These are phyloP conservation scores for Andrena bucephala DNA, from an alignment of 2,888 invertebrate species.

Conservation along the genomic window DNA sequence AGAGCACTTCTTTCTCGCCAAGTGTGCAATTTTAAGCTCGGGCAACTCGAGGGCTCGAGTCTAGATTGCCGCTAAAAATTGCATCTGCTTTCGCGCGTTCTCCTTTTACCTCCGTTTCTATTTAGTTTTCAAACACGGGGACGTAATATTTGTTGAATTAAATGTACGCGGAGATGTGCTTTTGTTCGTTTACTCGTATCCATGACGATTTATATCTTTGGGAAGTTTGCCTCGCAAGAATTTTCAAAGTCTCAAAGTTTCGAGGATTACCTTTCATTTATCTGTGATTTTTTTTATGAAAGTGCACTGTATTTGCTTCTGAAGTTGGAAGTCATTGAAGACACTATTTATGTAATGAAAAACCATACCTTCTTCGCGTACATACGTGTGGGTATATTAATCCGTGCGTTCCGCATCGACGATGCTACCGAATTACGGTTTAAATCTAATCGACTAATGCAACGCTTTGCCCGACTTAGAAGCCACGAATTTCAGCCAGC, in stretches of 20 bases:
- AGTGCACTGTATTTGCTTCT: no score
- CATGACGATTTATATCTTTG: neutral
- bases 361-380: neutral
- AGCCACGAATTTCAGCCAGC: conserved; percentile 16
- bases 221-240: neutral
- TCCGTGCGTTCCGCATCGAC: neutral
- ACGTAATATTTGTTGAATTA: neutral
- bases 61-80: conserved; percentile 1
- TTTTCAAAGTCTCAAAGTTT: neutral
- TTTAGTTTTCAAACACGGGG: neutral
- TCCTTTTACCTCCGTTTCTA: neutral
- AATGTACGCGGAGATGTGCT: neutral
- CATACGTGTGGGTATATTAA: no score
- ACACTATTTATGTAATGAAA: neutral
- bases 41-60: neutral
- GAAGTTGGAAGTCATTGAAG: no score
- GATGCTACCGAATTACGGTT: neutral
- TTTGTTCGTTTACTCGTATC: neutral
- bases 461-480: neutral
- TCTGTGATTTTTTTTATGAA: neutral
- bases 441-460: conserved; percentile 34
- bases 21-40: neutral
- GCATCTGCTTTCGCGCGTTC: neutral
- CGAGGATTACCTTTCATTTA: neutral
- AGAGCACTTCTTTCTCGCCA: neutral